Base-by-base conservation (phyloP, 2,888 invertebrate genomes). In the Eristalis pertinax region DNA sequence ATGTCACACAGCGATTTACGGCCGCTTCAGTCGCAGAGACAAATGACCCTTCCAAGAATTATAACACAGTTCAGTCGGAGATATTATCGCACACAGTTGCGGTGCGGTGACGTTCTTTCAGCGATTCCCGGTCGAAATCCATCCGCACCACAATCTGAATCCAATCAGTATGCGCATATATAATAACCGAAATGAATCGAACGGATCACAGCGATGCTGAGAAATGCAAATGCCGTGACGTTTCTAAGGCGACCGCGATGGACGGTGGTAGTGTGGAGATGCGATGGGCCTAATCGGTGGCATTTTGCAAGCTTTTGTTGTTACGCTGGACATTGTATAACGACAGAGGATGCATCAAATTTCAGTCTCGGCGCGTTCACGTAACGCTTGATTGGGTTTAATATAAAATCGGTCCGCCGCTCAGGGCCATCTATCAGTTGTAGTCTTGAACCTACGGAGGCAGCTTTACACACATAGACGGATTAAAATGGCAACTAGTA, bases 221-320 rank as follows among this genome's bases (percentile, higher is more conserved):
- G 19, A 50, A 50, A 50, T 75, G 19, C 19, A 38, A 50, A 11
- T 2, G 72, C 15, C 63, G 62, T 64, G 72, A 64, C 78, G 19
- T 58, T 70, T 65, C 35, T 50, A 26, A 62, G 62, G n/a, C 24
- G n/a, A 5, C 22, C 3, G 13, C 10, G 5, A 50, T 26, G 22
- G 29, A 7, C 10, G 5, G 62, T 26, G 22, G 29, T 10, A 29
- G 70, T 38, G 10, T 38, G 10, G 22, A 32, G 29, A 74, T 13
- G 41, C 62, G 2, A 62, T 43, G 32, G 58, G 26, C 26, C 74
- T 41, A 63, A 24, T 63, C 56, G 74, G 56, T 63, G 58, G 26
- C 24, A 83, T 83, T 87, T 87, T 83, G 83, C 86, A 87, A 87
- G 83, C 75, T 15, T 64, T 67, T 67, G n/a, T 78, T 32, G 79